These are phyloP conservation scores for Dallia pectoralis DNA, from an alignment of 2,797 vertebrate species.

Conservation along the genomic window DNA sequence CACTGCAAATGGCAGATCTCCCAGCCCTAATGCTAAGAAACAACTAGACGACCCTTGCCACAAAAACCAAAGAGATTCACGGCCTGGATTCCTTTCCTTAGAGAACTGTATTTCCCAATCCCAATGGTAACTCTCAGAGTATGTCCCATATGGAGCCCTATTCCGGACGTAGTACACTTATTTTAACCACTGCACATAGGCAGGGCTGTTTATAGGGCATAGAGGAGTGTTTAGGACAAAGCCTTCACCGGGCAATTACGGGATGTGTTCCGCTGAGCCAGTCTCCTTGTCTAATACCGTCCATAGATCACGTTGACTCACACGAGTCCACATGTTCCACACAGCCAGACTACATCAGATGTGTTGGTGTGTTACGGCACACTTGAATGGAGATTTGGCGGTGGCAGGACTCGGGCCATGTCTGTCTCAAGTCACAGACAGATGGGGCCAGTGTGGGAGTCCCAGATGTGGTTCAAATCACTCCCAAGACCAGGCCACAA, in stretches of 20 bases:
- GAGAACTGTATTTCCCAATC: conserved; percentile 6
- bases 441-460: not conserved
- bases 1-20: not conserved
- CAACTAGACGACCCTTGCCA: not conserved
- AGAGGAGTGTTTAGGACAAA: not conserved
- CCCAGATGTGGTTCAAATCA: not conserved
- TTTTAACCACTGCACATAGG: not conserved
- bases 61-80: conserved; percentile 27
- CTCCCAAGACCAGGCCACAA: not conserved
- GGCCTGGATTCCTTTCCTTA: conserved; percentile 24
- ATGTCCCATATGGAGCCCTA: not conserved
- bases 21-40: conserved; percentile 6
- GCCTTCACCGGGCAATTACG: not conserved
- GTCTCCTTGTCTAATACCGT: not conserved
- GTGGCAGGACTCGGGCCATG: not conserved
- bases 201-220: not conserved
- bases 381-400: not conserved
- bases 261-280: not conserved
- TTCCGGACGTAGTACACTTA: not conserved
- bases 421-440: not conserved
- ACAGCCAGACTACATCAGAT: not conserved
- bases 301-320: not conserved
- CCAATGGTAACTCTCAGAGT: conserved; percentile 21
- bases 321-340: not conserved
- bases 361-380: too few species aligned